Percentiles rank a stretch among this genome's conserved stretches.
These are phyloP conservation scores for Leucoraja erinaceus DNA, from an alignment of 2,113 vertebrate genomes.

Conservation along the genomic window DNA sequence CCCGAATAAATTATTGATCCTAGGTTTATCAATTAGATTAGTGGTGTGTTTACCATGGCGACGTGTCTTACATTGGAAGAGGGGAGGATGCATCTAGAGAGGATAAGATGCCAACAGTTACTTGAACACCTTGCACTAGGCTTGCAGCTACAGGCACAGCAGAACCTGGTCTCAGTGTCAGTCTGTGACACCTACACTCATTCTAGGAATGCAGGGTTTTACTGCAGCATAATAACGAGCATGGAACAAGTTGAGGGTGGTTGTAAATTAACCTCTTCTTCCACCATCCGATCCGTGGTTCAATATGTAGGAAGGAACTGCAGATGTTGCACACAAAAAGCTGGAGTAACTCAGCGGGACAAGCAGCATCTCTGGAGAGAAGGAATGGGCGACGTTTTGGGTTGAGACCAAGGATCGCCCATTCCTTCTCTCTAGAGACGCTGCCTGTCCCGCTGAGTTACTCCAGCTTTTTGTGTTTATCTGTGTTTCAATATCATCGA, in stretches of 20 bases:
- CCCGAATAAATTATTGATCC: background rate
- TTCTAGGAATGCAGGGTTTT: slow-evolving; percentile 6
- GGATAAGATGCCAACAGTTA: background rate
- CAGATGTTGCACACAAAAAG: too few relatives aligned
- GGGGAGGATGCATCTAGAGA: background rate
- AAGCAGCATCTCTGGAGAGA: too few relatives aligned
- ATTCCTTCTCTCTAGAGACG: too few relatives aligned
- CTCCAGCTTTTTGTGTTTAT: too few relatives aligned
- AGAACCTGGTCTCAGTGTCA: background rate
- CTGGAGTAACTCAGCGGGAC: too few relatives aligned
- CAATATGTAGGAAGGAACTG: too few relatives aligned
- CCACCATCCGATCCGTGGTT: too few relatives aligned
- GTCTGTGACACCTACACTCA: background rate
- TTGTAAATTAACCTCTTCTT: background rate
- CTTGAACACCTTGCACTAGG: background rate
- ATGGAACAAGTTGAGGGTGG: background rate
- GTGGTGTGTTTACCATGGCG: background rate
- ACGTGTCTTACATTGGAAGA: background rate
- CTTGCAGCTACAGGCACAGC: background rate
- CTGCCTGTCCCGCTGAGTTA: too few relatives aligned
- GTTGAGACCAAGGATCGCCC: too few relatives aligned
- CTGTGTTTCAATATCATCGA: too few relatives aligned
- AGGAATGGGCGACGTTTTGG: too few relatives aligned
- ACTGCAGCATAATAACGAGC: background rate
- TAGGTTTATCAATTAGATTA: background rate